These are phyloP conservation scores for Acanthiza pusilla DNA, from an alignment of 2,797 vertebrate species.

Conservation along the genomic window DNA sequence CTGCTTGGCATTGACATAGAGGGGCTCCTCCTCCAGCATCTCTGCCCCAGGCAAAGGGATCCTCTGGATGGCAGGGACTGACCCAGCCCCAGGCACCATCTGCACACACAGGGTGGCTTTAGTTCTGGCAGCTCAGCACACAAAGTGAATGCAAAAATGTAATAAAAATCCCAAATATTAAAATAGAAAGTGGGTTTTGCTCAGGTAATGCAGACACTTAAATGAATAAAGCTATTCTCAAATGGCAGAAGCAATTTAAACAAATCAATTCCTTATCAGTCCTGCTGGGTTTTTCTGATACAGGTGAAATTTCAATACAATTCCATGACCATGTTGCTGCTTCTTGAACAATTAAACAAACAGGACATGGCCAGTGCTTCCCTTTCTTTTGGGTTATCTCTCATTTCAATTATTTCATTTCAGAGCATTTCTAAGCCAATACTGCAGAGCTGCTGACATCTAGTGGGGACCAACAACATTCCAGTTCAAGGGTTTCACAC, in stretches of 20 bases:
- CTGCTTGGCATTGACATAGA: conserved; percentile 87
- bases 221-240: not conserved
- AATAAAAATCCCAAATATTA: rapidly evolving
- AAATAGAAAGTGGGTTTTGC: not conserved
- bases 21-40: conserved; percentile 97
- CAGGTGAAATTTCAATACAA: not conserved
- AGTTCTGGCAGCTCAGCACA: not conserved
- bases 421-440: not conserved
- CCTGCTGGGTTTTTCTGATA: not conserved
- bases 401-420: not conserved
- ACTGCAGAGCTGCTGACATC: conserved; percentile 38
- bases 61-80: conserved; percentile 91
- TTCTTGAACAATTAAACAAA: not conserved
- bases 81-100: conserved; percentile 94
- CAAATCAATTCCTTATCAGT: not conserved
- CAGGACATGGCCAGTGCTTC: not conserved
- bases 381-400: not conserved
- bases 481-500: not conserved
- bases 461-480: not conserved
- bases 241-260: not conserved
- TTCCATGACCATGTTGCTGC: not conserved
- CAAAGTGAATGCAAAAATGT: not conserved
- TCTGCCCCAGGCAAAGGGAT: conserved; percentile 93
- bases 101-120: conserved; percentile 31
- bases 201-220: not conserved